Evolutionary conservation across 2,113 vertebrate genomes (phyloP).

Genomic region (Solea senegalensis): DNA sequence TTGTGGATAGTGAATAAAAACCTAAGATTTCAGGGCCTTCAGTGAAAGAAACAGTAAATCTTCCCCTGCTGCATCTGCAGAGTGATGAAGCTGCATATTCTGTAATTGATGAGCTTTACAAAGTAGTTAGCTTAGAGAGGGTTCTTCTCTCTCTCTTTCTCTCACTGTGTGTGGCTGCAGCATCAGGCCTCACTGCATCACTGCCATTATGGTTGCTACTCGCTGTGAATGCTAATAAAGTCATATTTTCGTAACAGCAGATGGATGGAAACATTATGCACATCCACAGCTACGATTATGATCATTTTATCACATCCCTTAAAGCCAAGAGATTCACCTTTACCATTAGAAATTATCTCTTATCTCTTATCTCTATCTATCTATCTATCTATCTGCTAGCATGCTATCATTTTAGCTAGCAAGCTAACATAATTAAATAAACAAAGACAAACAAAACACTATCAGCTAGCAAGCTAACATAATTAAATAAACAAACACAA

Average conservation of each 20-base stretch:
- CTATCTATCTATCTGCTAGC: too few species aligned
- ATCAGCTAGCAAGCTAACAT: too few species aligned
- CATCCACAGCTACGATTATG: too few species aligned
- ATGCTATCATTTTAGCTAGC: neutral
- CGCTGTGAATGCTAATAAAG: conserved; percentile 67
- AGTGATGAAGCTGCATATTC: conserved; percentile 59
- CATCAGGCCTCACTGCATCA: conserved; percentile 42
- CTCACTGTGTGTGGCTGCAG: conserved; percentile 45
- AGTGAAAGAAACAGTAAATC: conserved; percentile 49
- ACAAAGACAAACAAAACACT: too few species aligned
- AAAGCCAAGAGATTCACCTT: conserved; percentile 2
- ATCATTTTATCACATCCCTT: conserved; percentile 6
- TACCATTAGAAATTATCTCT: neutral
- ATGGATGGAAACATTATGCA: too few species aligned
- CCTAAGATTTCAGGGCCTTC: conserved; percentile 23
- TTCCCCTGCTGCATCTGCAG: conserved; percentile 25
- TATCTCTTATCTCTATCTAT: neutral
- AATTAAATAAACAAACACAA: too few species aligned
- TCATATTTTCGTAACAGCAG: conserved; percentile 15
- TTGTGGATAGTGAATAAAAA: neutral
- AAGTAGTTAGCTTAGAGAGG: conserved; percentile 38
- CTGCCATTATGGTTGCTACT: conserved; percentile 22
- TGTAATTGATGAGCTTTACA: conserved; percentile 54
- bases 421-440: neutral
- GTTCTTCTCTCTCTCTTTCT: conserved; percentile 24